phyloP scores from a whole-genome alignment of 2,888 invertebrate genomes.

The Ametastegia equiseti region DNA sequence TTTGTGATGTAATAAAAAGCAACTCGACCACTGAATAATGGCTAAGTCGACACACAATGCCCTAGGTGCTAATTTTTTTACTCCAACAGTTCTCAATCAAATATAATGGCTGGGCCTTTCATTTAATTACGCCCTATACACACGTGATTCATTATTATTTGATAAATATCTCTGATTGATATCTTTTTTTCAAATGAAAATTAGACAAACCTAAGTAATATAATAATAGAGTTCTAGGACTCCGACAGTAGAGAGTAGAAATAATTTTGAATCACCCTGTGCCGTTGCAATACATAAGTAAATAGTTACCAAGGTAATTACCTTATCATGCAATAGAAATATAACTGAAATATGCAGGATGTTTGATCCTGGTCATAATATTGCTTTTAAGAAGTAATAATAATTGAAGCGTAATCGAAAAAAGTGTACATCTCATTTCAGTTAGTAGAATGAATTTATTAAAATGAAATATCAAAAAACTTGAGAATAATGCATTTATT shows the following conservation, averaged over 20 bases:
- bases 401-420: neutral
- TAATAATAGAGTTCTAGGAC: neutral
- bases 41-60: neutral
- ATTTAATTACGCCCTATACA: neutral
- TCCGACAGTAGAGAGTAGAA: neutral
- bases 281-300: conserved; percentile 24
- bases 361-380: too few relatives aligned
- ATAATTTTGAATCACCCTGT: conserved; percentile 28
- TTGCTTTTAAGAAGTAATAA: too few relatives aligned
- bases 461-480: neutral
- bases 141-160: conserved; percentile 24
- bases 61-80: neutral
- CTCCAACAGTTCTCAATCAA: neutral
- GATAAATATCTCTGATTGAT: neutral
- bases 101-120: neutral
- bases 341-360: too few relatives aligned
- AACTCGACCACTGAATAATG: neutral
- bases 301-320: conserved; percentile 33
- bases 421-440: neutral
- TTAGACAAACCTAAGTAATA: neutral
- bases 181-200: neutral
- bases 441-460: conserved; percentile 1
- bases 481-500: neutral
- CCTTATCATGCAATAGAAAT: neutral
- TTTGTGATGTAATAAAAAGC: neutral